Evolutionary conservation across 2,113 vertebrate species (phyloP).

Genomic region (Hydropotes inermis): DNA sequence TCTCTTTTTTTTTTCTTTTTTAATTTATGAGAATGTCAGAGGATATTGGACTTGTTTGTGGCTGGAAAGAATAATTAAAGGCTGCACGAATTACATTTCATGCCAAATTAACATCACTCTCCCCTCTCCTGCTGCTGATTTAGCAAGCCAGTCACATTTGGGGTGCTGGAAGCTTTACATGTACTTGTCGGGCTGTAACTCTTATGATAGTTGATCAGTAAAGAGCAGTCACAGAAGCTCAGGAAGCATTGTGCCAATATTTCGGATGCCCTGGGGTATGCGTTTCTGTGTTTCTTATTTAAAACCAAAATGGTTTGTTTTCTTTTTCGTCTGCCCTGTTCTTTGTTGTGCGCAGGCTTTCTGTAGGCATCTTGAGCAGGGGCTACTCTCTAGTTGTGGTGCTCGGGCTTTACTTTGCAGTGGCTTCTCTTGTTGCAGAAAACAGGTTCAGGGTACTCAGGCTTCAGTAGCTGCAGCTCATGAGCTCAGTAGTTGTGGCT

Average conservation of each 20-base stretch:
- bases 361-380: background rate
- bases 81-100: constrained; percentile 14
- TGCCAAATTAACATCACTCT: constrained; percentile 52
- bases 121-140: constrained; percentile 57
- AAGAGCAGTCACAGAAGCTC: constrained; percentile 62
- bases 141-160: constrained; percentile 22
- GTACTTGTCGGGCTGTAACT: constrained; percentile 52
- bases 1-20: constrained; percentile 22
- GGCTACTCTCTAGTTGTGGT: background rate
- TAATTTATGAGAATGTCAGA: constrained; percentile 36
- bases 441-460: fast-evolving
- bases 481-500: background rate
- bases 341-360: background rate
- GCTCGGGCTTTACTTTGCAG: fast-evolving
- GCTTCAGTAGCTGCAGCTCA: background rate
- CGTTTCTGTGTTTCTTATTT: constrained; percentile 44
- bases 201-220: constrained; percentile 68
- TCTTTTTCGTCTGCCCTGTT: background rate
- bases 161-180: constrained; percentile 28
- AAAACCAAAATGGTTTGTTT: background rate
- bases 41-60: constrained; percentile 52
- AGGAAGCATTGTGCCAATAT: constrained; percentile 35
- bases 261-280: constrained; percentile 27
- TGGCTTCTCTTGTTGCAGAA: background rate
- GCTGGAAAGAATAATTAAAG: constrained; percentile 68